Evolutionary conservation across 1,140 invertebrate species (phyloP).

Genomic region (Aleiodes sp.): DNA sequence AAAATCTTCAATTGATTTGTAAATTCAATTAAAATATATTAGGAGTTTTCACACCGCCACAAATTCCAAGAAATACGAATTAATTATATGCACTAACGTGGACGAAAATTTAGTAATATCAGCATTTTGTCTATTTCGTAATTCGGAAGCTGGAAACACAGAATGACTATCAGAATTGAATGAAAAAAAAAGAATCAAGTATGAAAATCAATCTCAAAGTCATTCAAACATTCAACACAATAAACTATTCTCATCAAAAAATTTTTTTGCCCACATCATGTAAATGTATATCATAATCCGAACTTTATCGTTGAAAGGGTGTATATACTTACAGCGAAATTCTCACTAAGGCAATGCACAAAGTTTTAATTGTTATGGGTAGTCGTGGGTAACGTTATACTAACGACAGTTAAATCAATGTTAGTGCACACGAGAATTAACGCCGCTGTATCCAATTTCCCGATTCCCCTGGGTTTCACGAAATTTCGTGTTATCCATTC

Average conservation of each 20-base stretch:
- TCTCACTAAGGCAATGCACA: conserved; percentile 30
- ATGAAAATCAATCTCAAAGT: neutral
- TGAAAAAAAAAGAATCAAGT: neutral
- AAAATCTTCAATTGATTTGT: too few relatives aligned
- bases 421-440: conserved; percentile 30
- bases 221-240: neutral
- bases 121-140: too few relatives aligned
- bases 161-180: too few relatives aligned
- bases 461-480: neutral
- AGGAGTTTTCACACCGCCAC: too few relatives aligned
- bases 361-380: conserved; percentile 53
- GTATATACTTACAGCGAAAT: neutral
- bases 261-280: neutral
- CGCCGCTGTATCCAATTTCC: neutral
- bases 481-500: neutral
- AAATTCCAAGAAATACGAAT: too few relatives aligned
- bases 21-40: too few relatives aligned
- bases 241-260: conserved; percentile 10
- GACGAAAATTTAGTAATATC: too few relatives aligned
- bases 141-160: neutral
- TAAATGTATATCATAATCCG: conserved; percentile 44
- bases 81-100: too few relatives aligned
- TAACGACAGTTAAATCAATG: conserved; percentile 41
- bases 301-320: conserved; percentile 39
- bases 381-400: conserved; percentile 40